A percentile compares a stretch with the other conserved stretches of the same genome.
These are phyloP conservation scores for Oscheius sp. DNA, from an alignment of 2,888 invertebrate species.

Conservation along the genomic window DNA sequence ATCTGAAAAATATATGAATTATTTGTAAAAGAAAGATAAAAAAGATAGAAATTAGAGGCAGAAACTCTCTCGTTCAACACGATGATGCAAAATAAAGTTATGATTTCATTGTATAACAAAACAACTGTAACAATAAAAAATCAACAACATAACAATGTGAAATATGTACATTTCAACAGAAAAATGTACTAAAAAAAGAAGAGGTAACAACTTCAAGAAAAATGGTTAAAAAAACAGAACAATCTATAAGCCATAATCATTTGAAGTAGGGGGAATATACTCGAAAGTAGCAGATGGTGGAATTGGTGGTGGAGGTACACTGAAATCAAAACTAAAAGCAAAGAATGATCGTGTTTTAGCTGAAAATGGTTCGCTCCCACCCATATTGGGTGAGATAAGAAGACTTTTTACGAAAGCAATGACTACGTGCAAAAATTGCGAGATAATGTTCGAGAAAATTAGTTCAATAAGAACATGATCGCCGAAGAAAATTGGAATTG, in stretches of 20 bases:
- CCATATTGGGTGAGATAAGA: too few species aligned
- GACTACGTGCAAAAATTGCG: too few species aligned
- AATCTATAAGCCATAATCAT: background rate
- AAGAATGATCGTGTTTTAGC: too few species aligned
- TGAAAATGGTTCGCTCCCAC: too few species aligned
- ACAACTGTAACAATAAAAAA: conserved; percentile 9
- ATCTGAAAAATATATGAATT: background rate
- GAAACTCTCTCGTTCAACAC: too few species aligned
- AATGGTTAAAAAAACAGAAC: background rate
- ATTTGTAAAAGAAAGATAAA: background rate
- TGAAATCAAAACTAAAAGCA: too few species aligned
- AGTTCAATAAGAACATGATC: too few species aligned
- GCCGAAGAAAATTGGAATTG: too few species aligned
- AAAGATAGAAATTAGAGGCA: background rate
- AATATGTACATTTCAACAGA: background rate
- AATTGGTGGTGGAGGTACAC: too few species aligned
- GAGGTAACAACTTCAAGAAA: background rate
- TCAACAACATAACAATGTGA: background rate
- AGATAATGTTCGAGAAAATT: too few species aligned
- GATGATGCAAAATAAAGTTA: background rate
- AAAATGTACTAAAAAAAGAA: background rate
- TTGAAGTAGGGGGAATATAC: background rate
- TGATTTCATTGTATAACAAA: background rate
- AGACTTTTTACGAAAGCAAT: too few species aligned
- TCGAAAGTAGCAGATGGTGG: too few species aligned